These are phyloP conservation scores for Lacerta agilis DNA, from an alignment of 2,797 vertebrate genomes.

Conservation along the genomic window DNA sequence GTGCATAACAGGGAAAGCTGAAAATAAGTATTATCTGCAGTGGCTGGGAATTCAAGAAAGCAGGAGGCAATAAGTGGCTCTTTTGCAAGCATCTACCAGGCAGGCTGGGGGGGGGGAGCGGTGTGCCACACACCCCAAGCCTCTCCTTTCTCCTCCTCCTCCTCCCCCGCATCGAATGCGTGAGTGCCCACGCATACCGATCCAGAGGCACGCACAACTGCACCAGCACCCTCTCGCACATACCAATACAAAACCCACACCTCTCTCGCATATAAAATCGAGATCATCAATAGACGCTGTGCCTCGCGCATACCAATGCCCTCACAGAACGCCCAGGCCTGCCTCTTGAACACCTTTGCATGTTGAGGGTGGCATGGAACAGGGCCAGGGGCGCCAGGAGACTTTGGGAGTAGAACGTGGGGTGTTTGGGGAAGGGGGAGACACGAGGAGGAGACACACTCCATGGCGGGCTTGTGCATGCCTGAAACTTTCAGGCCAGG, in stretches of 20 bases:
- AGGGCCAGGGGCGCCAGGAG: background rate
- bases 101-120: background rate
- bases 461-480: accelerated
- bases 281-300: conserved; percentile 44
- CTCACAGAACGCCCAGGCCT: background rate
- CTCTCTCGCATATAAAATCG: conserved; percentile 50
- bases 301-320: conserved; percentile 38
- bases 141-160: conserved; percentile 70
- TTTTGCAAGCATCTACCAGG: background rate
- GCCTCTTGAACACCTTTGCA: background rate
- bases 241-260: conserved; percentile 49
- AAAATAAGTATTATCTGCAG: background rate
- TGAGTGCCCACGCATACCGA: conserved; percentile 47
- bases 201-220: conserved; percentile 39
- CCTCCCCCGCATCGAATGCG: conserved; percentile 64
- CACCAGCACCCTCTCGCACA: conserved; percentile 46
- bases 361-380: background rate
- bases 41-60: background rate
- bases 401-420: background rate
- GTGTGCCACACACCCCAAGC: conserved; percentile 51
- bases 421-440: background rate
- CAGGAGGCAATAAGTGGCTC: background rate
- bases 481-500: background rate
- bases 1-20: background rate
- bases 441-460: background rate